Percentiles rank a stretch among this genome's conserved stretches.
Evolutionary conservation across 1,140 invertebrate genomes (phyloP).

Genomic region (Capitella teleta): DNA sequence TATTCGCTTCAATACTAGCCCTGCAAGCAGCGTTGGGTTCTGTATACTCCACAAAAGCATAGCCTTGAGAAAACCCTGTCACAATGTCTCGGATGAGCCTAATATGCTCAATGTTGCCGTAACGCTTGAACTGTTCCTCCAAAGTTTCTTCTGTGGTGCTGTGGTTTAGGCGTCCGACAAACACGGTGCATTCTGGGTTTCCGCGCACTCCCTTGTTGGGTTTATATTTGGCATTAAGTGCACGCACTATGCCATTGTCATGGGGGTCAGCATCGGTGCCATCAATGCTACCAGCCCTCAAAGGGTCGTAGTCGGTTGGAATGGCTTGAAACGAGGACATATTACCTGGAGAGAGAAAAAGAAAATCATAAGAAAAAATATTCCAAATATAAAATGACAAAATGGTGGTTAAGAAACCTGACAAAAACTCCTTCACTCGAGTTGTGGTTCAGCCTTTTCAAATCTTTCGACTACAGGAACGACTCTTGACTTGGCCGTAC

Average conservation of each 20-base stretch:
- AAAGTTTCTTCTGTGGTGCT: conserved; percentile 50
- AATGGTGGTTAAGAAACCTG: no score
- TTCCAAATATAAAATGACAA: no score
- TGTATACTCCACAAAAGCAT: conserved; percentile 75
- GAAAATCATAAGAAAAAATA: no score
- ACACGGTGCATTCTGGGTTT: conserved; percentile 60
- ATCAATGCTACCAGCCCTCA: conserved; percentile 68
- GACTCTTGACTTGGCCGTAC: no score
- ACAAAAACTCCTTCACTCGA: no score
- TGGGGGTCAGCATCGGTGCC: conserved; percentile 71
- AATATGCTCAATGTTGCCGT: conserved; percentile 55
- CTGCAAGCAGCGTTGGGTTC: conserved; percentile 49
- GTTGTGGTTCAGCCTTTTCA: no score
- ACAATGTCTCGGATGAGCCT: conserved; percentile 66
- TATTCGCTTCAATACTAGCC: conserved; percentile 51
- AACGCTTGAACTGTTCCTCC: conserved; percentile 53
- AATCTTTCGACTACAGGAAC: no score
- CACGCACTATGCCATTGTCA: conserved; percentile 63
- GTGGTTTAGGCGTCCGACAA: conserved; percentile 64
- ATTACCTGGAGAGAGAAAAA: no score
- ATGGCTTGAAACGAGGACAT: no score
- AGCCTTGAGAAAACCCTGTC: conserved; percentile 68
- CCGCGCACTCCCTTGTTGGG: conserved; percentile 53
- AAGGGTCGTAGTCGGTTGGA: conserved; percentile 27
- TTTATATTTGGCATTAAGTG: conserved; percentile 56